A percentile compares a stretch with the other conserved stretches of the same genome.
Evolutionary conservation across 2,888 invertebrate species (phyloP).

Genomic region (Tachina fera): DNA sequence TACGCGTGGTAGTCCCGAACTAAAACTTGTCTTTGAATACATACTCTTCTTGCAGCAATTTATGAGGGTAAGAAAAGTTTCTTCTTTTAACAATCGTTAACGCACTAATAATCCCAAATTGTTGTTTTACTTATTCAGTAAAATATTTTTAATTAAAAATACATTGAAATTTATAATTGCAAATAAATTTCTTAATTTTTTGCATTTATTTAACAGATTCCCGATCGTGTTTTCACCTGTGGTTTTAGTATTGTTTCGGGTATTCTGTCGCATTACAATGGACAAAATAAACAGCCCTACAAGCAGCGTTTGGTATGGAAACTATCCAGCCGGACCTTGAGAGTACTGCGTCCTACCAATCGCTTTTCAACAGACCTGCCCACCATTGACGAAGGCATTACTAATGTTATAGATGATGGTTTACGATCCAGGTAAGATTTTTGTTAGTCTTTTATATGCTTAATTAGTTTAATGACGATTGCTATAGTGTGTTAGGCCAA

Average conservation of each 20-base stretch:
- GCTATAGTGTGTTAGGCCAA: too few species aligned
- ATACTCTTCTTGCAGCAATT: conserved; percentile 89
- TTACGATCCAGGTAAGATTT: conserved; percentile 81
- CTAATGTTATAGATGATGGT: conserved; percentile 81
- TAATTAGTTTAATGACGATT: too few species aligned
- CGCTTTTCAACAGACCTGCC: conserved; percentile 88
- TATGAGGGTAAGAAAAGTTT: conserved; percentile 86
- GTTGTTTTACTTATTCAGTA: too few species aligned
- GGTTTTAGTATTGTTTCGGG: conserved; percentile 86
- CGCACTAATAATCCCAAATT: too few species aligned
- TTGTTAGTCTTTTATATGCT: conserved; percentile 15
- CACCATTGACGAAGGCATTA: conserved; percentile 88
- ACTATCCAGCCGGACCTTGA: conserved; percentile 88
- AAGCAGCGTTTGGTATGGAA: conserved; percentile 91
- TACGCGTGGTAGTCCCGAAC: conserved; percentile 83
- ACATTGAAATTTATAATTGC: too few species aligned
- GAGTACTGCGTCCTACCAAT: conserved; percentile 89
- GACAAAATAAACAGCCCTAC: conserved; percentile 87
- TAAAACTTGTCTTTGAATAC: conserved; percentile 87
- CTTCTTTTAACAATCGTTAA: too few species aligned
- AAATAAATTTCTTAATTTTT: too few species aligned
- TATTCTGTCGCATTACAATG: conserved; percentile 89
- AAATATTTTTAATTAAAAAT: too few species aligned
- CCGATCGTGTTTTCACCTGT: conserved; percentile 86
- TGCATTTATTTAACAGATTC: conserved; percentile 84